A percentile compares a stretch with the other conserved stretches of the same genome.
Evolutionary conservation across 2,888 invertebrate genomes (phyloP).

Genomic region (Proisotoma minuta): DNA sequence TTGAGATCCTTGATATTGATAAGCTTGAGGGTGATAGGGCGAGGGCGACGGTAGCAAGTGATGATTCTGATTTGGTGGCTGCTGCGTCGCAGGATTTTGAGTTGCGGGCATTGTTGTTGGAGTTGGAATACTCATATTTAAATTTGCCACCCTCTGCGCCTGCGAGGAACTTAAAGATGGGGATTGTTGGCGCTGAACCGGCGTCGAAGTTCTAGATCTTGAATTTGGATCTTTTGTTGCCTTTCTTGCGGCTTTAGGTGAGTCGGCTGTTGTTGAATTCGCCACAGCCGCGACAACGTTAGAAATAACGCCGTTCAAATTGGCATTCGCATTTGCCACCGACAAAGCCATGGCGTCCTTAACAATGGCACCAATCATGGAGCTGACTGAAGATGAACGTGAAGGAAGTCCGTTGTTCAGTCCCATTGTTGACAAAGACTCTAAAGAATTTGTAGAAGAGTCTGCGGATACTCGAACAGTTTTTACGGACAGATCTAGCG

Average conservation of each 20-base stretch:
- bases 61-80: constrained; percentile 20
- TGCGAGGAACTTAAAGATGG: constrained; percentile 3
- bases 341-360: too few species aligned
- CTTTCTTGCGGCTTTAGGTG: constrained; percentile 15
- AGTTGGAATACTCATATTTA: constrained; percentile 29
- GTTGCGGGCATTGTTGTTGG: constrained; percentile 35
- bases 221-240: constrained; percentile 28
- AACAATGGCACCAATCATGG: too few species aligned
- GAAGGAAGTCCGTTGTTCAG: too few species aligned
- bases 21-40: constrained; percentile 19
- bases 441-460: constrained; percentile 61
- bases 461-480: constrained; percentile 83
- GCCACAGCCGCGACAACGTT: constrained; percentile 42
- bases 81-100: constrained; percentile 3
- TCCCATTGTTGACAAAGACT: too few species aligned
- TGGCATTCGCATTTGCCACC: too few species aligned
- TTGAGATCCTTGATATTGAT: neutral
- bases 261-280: constrained; percentile 35
- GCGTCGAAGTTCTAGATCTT: neutral
- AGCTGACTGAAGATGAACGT: too few species aligned
- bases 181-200: neutral
- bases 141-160: constrained; percentile 25
- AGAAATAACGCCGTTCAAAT: too few species aligned
- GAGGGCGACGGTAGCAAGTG: constrained; percentile 22
- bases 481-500: constrained; percentile 81